Base-by-base conservation (phyloP, 2,113 vertebrate species). In the Dryoscopus gambensis region DNA sequence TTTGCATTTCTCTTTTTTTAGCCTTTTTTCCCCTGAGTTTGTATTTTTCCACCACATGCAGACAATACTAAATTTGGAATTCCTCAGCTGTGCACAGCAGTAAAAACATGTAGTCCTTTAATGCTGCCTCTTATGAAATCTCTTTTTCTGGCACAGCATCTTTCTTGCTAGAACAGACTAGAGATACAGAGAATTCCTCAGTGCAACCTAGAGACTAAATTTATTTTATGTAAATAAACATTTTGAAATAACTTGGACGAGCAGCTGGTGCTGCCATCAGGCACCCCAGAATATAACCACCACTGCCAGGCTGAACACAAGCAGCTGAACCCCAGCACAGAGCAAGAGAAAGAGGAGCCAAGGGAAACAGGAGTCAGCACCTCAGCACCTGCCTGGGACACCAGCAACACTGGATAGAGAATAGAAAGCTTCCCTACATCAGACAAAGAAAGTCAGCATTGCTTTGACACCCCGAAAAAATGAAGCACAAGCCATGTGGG, bases 11-110 rank as follows among this genome's bases (percentile, higher is more conserved):
- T 78, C 49, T 90, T 75, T 82, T 80, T 82, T 68, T 13, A 42
- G 55, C 13, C 22, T 55, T 87, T 82, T 63, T 77, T 18, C 3
- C 21, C 31, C 52, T 6, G 1, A 87, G 63, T 74, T 77, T 52
- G 63, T 88, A 59, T 84, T 88, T 90, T 94, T 88, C 59, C 87
- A 77, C 50, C 75, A 57, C 84, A 65, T 28, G 49, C 78, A 70
- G 82, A 80, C 67, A 93, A 90, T 67, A 93, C 96, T 94, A 95
- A 95, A 94, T 91, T 94, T 97, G 94, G 93, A 93, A 79, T 95
- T 95, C 63, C 89, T 95, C 89, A 95, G 93, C 89, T 84, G 74
- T 49, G 49, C 56, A 56, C 49, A 89, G 87, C 74, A 87, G 53
- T 67, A 56, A 77, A 95, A 95, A 81, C 60, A 89, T 69, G 75